phyloP scores from a whole-genome alignment of 1,140 invertebrate genomes.

The Protaetia brevitarsis region DNA sequence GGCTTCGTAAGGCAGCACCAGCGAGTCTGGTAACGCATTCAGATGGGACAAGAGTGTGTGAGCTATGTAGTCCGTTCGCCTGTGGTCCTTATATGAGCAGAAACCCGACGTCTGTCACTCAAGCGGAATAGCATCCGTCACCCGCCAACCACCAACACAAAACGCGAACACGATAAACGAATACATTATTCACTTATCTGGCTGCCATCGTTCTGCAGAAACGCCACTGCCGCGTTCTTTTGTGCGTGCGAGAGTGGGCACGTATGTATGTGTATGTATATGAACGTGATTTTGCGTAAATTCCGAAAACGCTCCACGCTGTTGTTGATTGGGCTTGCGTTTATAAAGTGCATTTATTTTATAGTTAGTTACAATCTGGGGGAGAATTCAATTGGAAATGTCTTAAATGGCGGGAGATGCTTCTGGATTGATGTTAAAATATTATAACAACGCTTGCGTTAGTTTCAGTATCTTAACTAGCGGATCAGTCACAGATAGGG shows the following conservation, averaged over 20 bases:
- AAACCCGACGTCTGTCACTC: conserved; percentile 22
- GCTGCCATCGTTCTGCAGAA: conserved; percentile 2
- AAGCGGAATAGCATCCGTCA: conserved; percentile 26
- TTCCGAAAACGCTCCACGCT: too few species aligned
- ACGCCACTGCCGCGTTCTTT: not conserved
- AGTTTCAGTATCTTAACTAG: too few species aligned
- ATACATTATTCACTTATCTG: conserved; percentile 23
- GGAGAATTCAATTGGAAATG: too few species aligned
- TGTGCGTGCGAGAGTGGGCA: not conserved
- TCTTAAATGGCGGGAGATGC: too few species aligned
- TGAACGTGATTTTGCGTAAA: not conserved
- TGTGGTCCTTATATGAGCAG: conserved; percentile 28
- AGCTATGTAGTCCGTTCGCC: conserved; percentile 22
- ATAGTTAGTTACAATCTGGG: too few species aligned
- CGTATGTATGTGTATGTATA: not conserved
- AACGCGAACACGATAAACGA: conserved; percentile 17
- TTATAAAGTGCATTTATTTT: too few species aligned
- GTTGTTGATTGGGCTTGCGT: too few species aligned
- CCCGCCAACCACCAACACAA: conserved; percentile 25
- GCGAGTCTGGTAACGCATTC: conserved; percentile 11
- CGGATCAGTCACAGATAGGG: too few species aligned
- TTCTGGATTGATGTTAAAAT: too few species aligned
- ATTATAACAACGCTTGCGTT: too few species aligned
- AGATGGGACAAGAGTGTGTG: conserved; percentile 15
- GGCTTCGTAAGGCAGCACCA: not conserved